A percentile compares a stretch with the other conserved stretches of the same genome.
phyloP scores from a whole-genome alignment of 2,113 vertebrate species.

The Mesitornis unicolor region DNA sequence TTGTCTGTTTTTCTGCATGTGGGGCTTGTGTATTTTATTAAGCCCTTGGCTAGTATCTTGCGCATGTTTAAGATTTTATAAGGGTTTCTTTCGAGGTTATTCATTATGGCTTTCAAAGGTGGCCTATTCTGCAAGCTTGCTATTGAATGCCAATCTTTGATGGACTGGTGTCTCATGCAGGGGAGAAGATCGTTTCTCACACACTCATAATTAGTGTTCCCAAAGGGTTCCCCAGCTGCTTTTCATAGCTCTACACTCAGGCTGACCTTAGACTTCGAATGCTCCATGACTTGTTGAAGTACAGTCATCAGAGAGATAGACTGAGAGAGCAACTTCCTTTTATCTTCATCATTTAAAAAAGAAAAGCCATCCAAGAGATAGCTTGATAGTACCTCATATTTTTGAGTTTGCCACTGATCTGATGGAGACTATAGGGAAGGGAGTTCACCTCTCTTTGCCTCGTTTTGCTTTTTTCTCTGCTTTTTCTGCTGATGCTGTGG shows the following conservation, averaged over 20 bases:
- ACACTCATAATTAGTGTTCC: slow-evolving; percentile 7
- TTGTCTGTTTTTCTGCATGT: slow-evolving; percentile 23
- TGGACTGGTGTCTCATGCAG: neutral
- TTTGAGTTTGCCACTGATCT: neutral
- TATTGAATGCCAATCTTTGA: slow-evolving; percentile 52
- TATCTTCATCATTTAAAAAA: neutral
- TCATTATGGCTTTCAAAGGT: slow-evolving; percentile 54
- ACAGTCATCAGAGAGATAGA: neutral
- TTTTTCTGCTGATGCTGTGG: neutral
- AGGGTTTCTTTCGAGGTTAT: slow-evolving; percentile 41
- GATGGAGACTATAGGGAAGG: neutral
- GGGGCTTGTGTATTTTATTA: slow-evolving; percentile 64
- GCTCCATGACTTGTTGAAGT: neutral
- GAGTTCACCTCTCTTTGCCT: neutral
- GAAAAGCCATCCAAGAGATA: neutral
- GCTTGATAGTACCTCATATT: neutral
- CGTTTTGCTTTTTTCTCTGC: neutral
- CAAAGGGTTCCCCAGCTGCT: neutral
- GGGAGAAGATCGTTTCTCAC: neutral
- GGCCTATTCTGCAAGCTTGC: slow-evolving; percentile 26
- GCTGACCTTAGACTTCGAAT: neutral
- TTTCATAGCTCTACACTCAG: slow-evolving; percentile 20
- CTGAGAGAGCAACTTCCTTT: neutral
- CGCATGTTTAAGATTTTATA: slow-evolving; percentile 34
- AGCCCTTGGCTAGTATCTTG: slow-evolving; percentile 63